phyloP scores from a whole-genome alignment of 2,888 invertebrate genomes.

The Dasysyrphus albostriatus region DNA sequence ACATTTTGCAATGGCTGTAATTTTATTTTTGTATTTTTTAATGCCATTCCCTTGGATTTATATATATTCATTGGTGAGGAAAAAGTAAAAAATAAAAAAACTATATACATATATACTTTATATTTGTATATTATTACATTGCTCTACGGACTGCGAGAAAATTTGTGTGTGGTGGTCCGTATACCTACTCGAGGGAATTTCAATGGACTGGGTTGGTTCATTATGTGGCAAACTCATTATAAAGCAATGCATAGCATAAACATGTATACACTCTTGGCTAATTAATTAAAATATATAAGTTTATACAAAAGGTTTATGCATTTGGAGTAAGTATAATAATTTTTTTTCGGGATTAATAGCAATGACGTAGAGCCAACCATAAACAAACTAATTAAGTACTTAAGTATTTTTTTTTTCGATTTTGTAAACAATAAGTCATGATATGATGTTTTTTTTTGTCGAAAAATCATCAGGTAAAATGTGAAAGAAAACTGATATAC shows the following conservation, averaged over 20 bases:
- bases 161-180: slow-evolving; percentile 32
- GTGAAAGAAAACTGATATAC: too few relatives aligned
- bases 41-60: slow-evolving; percentile 56
- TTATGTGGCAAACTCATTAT: slow-evolving; percentile 64
- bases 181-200: slow-evolving; percentile 54
- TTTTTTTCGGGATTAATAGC: slow-evolving; percentile 13
- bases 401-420: neutral
- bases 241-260: slow-evolving; percentile 57
- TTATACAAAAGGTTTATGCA: slow-evolving; percentile 31
- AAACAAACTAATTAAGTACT: slow-evolving; percentile 1
- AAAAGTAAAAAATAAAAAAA: slow-evolving; percentile 29
- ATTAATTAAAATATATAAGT: slow-evolving; percentile 67
- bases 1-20: slow-evolving; percentile 46
- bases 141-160: slow-evolving; percentile 44
- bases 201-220: slow-evolving; percentile 47
- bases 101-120: neutral
- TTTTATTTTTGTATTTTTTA: slow-evolving; percentile 34
- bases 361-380: slow-evolving; percentile 1
- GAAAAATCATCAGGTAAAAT: too few relatives aligned
- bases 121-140: slow-evolving; percentile 47
- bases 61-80: slow-evolving; percentile 48
- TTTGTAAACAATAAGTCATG: neutral
- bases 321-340: slow-evolving; percentile 6
- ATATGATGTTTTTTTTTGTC: too few relatives aligned
- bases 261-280: slow-evolving; percentile 37